A percentile compares a stretch with the other conserved stretches of the same genome.
Conservation (phyloP, 2,797 vertebrate species). For the Cryptoblepharus egeriae region DNA sequence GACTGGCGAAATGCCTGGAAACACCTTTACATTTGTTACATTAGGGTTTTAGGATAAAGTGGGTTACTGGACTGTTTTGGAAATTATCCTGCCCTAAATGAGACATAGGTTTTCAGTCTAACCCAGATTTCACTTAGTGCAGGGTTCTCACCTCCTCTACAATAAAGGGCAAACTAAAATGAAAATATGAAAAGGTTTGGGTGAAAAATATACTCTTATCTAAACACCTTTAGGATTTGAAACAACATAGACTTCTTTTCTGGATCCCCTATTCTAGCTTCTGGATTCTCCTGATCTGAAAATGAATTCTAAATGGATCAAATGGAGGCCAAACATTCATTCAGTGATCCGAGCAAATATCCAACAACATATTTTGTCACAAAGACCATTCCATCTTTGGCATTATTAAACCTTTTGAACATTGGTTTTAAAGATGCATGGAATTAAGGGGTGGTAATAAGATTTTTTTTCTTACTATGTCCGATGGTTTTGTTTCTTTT, state of each 20-base stretch:
- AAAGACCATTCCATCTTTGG: neutral
- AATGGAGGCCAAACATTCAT: neutral
- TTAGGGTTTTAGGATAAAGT: neutral
- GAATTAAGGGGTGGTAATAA: neutral
- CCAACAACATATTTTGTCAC: neutral
- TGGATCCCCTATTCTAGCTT: neutral
- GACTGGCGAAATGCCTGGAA: neutral
- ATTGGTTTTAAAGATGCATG: neutral
- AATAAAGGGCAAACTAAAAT: neutral
- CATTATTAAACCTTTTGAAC: neutral
- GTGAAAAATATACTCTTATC: neutral
- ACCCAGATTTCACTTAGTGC: neutral
- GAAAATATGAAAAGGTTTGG: neutral
- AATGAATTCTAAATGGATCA: neutral
- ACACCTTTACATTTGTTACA: neutral
- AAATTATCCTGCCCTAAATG: neutral
- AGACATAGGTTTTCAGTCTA: neutral
- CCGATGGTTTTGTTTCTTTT: neutral
- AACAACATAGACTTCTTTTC: neutral
- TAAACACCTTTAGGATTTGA: neutral
- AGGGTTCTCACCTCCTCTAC: neutral
- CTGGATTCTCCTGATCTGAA: neutral
- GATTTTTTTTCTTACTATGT: slow-evolving; percentile 20
- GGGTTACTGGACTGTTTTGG: neutral
- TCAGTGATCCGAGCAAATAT: neutral